These are phyloP conservation scores for Craterocephalus amniculus DNA, from an alignment of 2,797 vertebrate species.

Conservation along the genomic window DNA sequence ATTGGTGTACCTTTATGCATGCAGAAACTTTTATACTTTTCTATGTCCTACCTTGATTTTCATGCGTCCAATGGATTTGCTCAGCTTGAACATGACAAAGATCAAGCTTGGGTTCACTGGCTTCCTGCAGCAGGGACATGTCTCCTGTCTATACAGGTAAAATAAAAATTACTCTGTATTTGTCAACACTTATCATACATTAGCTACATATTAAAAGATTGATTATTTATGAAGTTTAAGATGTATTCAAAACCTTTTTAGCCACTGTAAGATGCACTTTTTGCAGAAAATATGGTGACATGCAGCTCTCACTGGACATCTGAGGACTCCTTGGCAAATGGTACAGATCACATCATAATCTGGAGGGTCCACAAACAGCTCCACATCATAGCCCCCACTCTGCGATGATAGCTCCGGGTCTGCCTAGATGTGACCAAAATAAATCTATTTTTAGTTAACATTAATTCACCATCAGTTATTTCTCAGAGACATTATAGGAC, in stretches of 20 bases:
- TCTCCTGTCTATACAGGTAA: slow-evolving; percentile 80
- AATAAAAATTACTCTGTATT: slow-evolving; percentile 9
- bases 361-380: slow-evolving; percentile 86
- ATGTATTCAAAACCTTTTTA: slow-evolving; percentile 80
- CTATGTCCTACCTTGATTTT: slow-evolving; percentile 84
- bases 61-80: slow-evolving; percentile 84
- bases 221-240: not conserved
- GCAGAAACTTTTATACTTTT: not conserved
- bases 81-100: slow-evolving; percentile 85
- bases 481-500: not conserved
- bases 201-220: not conserved
- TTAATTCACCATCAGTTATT: not conserved
- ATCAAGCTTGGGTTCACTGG: slow-evolving; percentile 81
- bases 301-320: slow-evolving; percentile 85
- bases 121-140: slow-evolving; percentile 88
- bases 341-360: slow-evolving; percentile 89
- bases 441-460: slow-evolving; percentile 16
- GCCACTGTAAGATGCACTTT: slow-evolving; percentile 90
- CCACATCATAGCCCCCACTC: slow-evolving; percentile 89
- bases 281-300: slow-evolving; percentile 92
- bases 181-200: not conserved
- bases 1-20: not conserved
- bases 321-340: slow-evolving; percentile 89
- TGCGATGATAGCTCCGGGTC: slow-evolving; percentile 76
- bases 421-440: slow-evolving; percentile 55